These are phyloP conservation scores for Periophthalmus magnuspinnatus DNA, from an alignment of 2,797 vertebrate species.

Conservation along the genomic window DNA sequence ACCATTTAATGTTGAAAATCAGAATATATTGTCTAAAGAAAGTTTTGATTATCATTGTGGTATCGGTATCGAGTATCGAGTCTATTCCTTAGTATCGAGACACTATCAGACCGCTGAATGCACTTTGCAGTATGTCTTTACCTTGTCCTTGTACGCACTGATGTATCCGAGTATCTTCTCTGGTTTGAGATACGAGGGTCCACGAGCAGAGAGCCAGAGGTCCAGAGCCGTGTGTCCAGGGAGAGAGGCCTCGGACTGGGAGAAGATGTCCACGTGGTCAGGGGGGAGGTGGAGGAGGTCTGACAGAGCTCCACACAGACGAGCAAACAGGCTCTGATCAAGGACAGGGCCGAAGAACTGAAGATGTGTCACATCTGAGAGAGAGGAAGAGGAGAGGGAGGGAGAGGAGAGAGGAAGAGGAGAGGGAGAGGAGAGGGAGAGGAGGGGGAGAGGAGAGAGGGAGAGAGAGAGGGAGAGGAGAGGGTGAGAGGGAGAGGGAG, in stretches of 20 bases:
- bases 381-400: background rate
- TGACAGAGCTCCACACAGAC: slow-evolving; percentile 75
- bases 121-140: slow-evolving; percentile 34
- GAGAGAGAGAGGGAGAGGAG: no score
- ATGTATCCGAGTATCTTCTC: slow-evolving; percentile 86
- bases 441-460: no score
- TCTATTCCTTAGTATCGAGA: no score
- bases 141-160: slow-evolving; percentile 79
- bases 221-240: slow-evolving; percentile 60
- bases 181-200: slow-evolving; percentile 78
- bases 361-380: slow-evolving; percentile 80
- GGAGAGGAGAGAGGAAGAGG: background rate
- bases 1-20: no score
- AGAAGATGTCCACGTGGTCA: slow-evolving; percentile 83
- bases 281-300: slow-evolving; percentile 74
- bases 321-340: slow-evolving; percentile 77
- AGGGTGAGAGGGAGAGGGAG: background rate
- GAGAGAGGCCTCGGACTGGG: slow-evolving; percentile 66
- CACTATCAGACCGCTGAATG: no score
- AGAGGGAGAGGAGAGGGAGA: no score
- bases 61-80: no score
- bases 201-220: slow-evolving; percentile 83
- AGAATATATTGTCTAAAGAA: no score
- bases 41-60: no score
- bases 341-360: slow-evolving; percentile 75